Conservation (phyloP, 2,113 vertebrate species). For the Promerops cafer region DNA sequence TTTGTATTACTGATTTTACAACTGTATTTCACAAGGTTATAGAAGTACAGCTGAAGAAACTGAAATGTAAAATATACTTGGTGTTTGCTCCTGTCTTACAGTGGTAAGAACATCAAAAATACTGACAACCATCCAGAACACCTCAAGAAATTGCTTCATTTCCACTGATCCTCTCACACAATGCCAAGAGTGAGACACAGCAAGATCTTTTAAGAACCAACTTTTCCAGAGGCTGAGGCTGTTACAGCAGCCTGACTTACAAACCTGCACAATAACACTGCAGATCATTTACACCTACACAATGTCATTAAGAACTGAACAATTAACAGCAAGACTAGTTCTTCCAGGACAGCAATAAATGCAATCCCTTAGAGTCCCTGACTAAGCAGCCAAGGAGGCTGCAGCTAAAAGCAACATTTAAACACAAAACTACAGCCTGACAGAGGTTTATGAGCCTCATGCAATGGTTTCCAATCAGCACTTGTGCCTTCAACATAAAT, state of each 20-base stretch:
- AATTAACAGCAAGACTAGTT: conserved; percentile 16
- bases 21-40: background rate
- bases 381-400: background rate
- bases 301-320: background rate
- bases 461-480: background rate
- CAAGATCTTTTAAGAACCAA: background rate
- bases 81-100: background rate
- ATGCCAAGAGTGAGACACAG: background rate
- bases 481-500: background rate
- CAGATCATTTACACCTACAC: background rate
- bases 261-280: background rate
- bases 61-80: background rate
- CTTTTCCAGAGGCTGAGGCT: background rate
- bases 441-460: background rate
- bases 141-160: background rate
- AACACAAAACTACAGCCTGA: background rate
- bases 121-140: background rate
- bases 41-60: background rate
- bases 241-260: background rate
- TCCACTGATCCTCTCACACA: background rate
- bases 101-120: background rate
- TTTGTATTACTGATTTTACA: background rate
- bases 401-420: background rate
- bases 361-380: background rate
- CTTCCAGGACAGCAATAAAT: background rate